phyloP scores from a whole-genome alignment of 1,140 invertebrate genomes.

The Listronotus oregonensis region DNA sequence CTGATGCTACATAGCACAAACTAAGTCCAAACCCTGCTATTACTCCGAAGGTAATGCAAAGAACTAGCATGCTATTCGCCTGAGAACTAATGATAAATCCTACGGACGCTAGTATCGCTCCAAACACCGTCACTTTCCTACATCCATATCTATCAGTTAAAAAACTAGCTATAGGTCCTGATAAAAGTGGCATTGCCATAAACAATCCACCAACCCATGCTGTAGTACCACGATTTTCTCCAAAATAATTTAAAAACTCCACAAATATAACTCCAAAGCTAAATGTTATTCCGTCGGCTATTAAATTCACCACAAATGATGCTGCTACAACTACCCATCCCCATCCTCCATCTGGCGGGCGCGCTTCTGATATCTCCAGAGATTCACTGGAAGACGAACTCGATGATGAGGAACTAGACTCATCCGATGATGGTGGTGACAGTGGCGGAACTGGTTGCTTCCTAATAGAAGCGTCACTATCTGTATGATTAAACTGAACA shows the following conservation, averaged over 20 bases:
- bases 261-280: constrained; percentile 84
- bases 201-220: constrained; percentile 89
- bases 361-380: constrained; percentile 65
- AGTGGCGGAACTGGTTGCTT: constrained; percentile 52
- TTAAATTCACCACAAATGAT: constrained; percentile 88
- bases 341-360: constrained; percentile 77
- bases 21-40: constrained; percentile 86
- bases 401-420: constrained; percentile 55
- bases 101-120: constrained; percentile 74
- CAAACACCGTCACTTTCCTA: constrained; percentile 77
- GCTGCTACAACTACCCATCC: constrained; percentile 83
- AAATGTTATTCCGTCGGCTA: constrained; percentile 88
- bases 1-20: constrained; percentile 85
- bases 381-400: constrained; percentile 61
- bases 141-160: constrained; percentile 87
- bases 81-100: constrained; percentile 85
- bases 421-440: constrained; percentile 49
- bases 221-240: constrained; percentile 81
- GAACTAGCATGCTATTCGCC: constrained; percentile 74
- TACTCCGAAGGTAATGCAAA: constrained; percentile 85
- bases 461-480: constrained; percentile 52
- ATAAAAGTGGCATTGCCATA: constrained; percentile 85
- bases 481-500: constrained; percentile 64
- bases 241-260: constrained; percentile 80
- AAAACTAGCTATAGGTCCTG: constrained; percentile 87